Conservation (phyloP, 2,797 vertebrate genomes). For the Peromyscus melanophrys region DNA sequence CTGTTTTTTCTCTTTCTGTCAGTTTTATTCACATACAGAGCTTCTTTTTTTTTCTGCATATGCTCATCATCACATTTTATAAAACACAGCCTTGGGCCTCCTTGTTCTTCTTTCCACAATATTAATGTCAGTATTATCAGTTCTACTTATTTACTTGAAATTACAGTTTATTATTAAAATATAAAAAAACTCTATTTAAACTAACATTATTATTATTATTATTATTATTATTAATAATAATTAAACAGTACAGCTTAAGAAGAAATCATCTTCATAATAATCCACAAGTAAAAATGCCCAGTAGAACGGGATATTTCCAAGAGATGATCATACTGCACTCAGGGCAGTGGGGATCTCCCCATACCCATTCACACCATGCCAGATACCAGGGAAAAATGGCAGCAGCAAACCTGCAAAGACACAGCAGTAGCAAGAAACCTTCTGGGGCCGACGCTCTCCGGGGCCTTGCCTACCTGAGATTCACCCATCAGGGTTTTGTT, state of each 20-base stretch:
- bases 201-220: not conserved
- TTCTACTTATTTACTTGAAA: not conserved
- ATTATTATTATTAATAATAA: no score
- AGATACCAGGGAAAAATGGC: no score
- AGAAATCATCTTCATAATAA: not conserved
- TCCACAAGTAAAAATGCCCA: not conserved
- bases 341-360: no score
- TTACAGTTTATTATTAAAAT: slow-evolving; percentile 34
- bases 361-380: no score
- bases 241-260: not conserved
- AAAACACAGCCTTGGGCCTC: not conserved
- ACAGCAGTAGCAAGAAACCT: no score
- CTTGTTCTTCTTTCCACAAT: not conserved
- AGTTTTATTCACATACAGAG: not conserved
- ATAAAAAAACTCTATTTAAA: no score
- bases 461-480: no score
- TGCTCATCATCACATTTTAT: not conserved
- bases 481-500: no score
- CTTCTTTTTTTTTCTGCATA: no score
- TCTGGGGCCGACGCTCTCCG: no score
- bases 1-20: not conserved
- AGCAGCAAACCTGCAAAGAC: no score
- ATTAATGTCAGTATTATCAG: not conserved
- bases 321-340: no score
- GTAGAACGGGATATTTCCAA: not conserved